Evolutionary conservation across 2,888 invertebrate species (phyloP).

Genomic region (Scaptomyza caliginosa): DNA sequence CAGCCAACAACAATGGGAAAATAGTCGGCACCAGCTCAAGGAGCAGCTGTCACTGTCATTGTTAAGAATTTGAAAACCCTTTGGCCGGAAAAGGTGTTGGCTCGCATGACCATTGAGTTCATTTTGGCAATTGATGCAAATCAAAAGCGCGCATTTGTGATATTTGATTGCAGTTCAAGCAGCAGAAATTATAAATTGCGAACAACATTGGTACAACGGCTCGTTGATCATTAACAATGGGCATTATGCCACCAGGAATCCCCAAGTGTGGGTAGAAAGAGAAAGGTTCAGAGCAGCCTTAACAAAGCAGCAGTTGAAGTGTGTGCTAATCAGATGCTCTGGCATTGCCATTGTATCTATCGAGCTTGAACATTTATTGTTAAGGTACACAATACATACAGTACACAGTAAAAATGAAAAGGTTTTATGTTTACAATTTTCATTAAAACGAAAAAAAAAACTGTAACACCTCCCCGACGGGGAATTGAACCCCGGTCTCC

Average conservation of each 20-base stretch:
- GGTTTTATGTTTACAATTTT: background rate
- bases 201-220: conserved; percentile 33
- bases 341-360: conserved; percentile 32
- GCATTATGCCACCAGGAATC: conserved; percentile 9
- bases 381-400: conserved; percentile 12
- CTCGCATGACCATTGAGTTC: conserved; percentile 54
- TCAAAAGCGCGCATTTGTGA: conserved; percentile 66
- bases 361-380: conserved; percentile 43
- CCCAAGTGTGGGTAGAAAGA: background rate
- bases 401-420: background rate
- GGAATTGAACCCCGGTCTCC: background rate
- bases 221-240: conserved; percentile 57
- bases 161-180: conserved; percentile 58
- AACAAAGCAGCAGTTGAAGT: conserved; percentile 59
- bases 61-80: conserved; percentile 39
- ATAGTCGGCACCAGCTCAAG: background rate
- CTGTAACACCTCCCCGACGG: background rate
- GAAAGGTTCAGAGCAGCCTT: background rate
- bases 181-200: conserved; percentile 67
- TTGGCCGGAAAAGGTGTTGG: conserved; percentile 59
- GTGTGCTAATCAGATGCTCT: conserved; percentile 60
- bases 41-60: conserved; percentile 35
- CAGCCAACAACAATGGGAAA: background rate
- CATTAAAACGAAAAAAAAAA: background rate
- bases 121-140: conserved; percentile 54